Base-by-base conservation (phyloP, 1,140 invertebrate genomes). In the Wiebesia pumilae region DNA sequence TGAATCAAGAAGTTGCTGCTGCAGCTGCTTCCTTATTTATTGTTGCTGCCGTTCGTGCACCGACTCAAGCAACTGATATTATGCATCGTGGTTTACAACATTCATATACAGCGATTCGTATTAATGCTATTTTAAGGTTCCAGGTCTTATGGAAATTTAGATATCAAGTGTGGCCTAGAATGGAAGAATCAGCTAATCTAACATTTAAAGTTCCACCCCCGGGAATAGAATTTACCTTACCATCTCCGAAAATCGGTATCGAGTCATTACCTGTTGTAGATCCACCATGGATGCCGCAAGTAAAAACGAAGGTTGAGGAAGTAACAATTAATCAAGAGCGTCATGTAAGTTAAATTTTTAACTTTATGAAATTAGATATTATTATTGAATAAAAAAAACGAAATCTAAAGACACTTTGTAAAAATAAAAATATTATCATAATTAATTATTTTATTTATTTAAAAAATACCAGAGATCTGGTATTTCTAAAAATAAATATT, bases 291-390 rank as follows among this genome's bases (percentile, higher is more conserved):
- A 98, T 98, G 95, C 98, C 99, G 0, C 97, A 98, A 91, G 97
- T 98, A 27, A 99, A 99, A 93, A 98, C 98, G 0, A 99, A 99
- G 94, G 98, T 99, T 43, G 98, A 99, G 95, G 99, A 99, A 95
- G 98, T 99, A 84, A 99, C 98, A 0, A 96, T 99, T n/a, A 99
- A 98, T 94, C 98, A 99, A 93, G 98, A 99, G 91, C 96, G 98
- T 94, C 97, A 99, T 93, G 98, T 99, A 95, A 96, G 97, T 94
- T 79, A 19, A 16, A 54, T 77, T n/a, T 19, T 33, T 12, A 54
- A 54, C 1, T 54, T 54, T 16, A 54, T 19, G 19, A 54, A 14
- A 54, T 9, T 54, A 19, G 19, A 21, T 2, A 54, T 54, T 54
- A 12, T 47, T 47, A 47, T 47, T 47, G n/a, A n/a, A n/a, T n/a